These are phyloP conservation scores for Bombus difficillimus DNA, from an alignment of 1,140 invertebrate genomes.

Conservation along the genomic window DNA sequence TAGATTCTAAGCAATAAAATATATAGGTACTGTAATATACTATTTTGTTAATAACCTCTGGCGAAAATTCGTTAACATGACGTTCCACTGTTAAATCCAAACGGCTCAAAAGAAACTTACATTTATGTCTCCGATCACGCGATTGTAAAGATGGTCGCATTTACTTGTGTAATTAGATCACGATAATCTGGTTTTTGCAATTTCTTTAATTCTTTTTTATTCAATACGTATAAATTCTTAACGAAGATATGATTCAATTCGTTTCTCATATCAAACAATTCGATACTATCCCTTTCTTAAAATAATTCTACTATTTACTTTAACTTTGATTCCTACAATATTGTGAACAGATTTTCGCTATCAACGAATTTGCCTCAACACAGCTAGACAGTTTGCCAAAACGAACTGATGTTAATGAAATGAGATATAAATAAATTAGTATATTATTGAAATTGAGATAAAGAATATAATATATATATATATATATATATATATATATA, in stretches of 20 bases:
- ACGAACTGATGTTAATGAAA: constrained; percentile 63
- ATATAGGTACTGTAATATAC: constrained; percentile 80
- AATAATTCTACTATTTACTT: not conserved
- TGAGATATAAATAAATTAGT: constrained; percentile 62
- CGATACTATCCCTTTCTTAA: not conserved
- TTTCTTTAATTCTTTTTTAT: not conserved
- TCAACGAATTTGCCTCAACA: constrained; percentile 71
- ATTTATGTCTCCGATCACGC: constrained; percentile 65
- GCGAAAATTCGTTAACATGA: constrained; percentile 78
- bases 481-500: constrained; percentile 20
- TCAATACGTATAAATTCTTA: not conserved
- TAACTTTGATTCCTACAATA: constrained; percentile 49
- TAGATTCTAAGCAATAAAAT: constrained; percentile 81
- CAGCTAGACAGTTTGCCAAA: constrained; percentile 68
- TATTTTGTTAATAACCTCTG: constrained; percentile 80
- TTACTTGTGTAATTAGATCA: not conserved
- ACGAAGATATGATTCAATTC: not conserved
- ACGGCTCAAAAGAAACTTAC: constrained; percentile 66
- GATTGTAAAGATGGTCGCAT: not conserved
- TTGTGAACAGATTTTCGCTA: constrained; percentile 72
- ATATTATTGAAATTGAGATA: constrained; percentile 55
- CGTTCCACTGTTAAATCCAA: constrained; percentile 72
- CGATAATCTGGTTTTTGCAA: not conserved
- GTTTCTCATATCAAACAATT: not conserved
- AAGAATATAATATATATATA: not conserved